Base-by-base conservation (phyloP, 2,888 invertebrate species). In the Nemapogon koenigi region DNA sequence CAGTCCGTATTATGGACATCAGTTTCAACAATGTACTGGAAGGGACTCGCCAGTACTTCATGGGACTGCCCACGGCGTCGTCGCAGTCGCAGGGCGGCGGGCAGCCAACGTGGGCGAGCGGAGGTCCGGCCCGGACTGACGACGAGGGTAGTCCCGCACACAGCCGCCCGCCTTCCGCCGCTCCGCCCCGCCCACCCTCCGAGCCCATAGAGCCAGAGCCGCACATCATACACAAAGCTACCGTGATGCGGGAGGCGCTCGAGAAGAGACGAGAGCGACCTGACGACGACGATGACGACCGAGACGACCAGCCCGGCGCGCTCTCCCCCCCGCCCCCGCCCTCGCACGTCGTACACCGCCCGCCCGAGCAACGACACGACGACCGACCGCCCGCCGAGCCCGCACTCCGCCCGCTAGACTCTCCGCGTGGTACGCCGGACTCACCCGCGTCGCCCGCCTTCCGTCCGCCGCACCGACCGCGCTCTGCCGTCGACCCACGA, bases 1-100 rank as follows among this genome's bases (percentile, higher is more conserved):
- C 59, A 53, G 46, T 48, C 51, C 61, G 73, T 81, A 86, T 82
- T 81, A 89, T 89, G 89, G 89, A 89, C 82, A 85, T 84, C 71
- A 83, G 84, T 75, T 83, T 81, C 79, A 88, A 86, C 75, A 89
- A 89, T 85, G 88, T 89, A 76, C 81, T 90, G 84, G 88, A 89
- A 84, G 89, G 88, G 73, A 87, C 88, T 65, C 87, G 90, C 65
- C 89, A 89, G 81, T 90, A 88, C 78, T 90, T 89, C 71, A 87
- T 89, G 83, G 89, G 89, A 62, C 78, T 90, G 63, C 89, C 90
- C 47, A 73, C 79, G 51, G 79, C 81, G 41, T 82, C 81, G 56
- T 70, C 66, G 46, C 69, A 67, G 51, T 58, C 63, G 37, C 61
- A 69, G 50, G 55, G 65, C 50, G 51, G 62, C 55, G 67, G 65